Conservation (phyloP, 2,888 invertebrate genomes). For the Agrenia bidenticulata region DNA sequence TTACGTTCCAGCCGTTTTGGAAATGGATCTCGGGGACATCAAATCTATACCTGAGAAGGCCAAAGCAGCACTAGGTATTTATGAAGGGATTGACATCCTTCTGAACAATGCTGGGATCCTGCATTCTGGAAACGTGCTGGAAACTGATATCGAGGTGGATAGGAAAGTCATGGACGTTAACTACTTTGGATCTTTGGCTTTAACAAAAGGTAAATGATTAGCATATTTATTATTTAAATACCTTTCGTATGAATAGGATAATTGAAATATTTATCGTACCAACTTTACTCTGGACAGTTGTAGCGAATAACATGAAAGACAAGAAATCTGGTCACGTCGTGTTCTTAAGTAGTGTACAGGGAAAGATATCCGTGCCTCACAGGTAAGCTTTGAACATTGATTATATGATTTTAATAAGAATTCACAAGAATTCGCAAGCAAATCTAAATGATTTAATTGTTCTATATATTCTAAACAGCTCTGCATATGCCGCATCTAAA, state of each 20-base stretch:
- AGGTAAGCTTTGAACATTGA: slow-evolving; percentile 56
- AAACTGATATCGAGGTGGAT: slow-evolving; percentile 79
- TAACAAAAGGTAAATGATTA: slow-evolving; percentile 75
- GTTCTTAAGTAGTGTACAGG: slow-evolving; percentile 89
- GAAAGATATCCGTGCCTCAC: slow-evolving; percentile 84
- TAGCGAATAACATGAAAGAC: slow-evolving; percentile 78
- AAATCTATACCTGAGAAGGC: slow-evolving; percentile 66
- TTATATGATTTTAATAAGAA: no score
- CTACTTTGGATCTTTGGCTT: slow-evolving; percentile 87
- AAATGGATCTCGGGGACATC: slow-evolving; percentile 74
- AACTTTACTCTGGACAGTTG: slow-evolving; percentile 62
- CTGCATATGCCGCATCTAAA: slow-evolving; percentile 88
- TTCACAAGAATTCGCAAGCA: no score
- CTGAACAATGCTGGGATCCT: slow-evolving; percentile 92
- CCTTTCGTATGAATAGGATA: background rate
- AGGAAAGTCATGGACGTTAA: slow-evolving; percentile 87
- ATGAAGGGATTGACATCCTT: slow-evolving; percentile 79
- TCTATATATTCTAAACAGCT: slow-evolving; percentile 2
- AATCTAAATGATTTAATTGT: slow-evolving; percentile 4
- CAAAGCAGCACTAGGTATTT: slow-evolving; percentile 67
- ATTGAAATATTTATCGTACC: no score
- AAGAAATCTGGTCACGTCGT: slow-evolving; percentile 77
- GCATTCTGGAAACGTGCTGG: slow-evolving; percentile 71
- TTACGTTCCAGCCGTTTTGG: slow-evolving; percentile 71
- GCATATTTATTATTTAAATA: background rate